A percentile compares a stretch with the other conserved stretches of the same genome.
Evolutionary conservation across 2,113 vertebrate species (phyloP).

Genomic region (Cryptotis parvus): DNA sequence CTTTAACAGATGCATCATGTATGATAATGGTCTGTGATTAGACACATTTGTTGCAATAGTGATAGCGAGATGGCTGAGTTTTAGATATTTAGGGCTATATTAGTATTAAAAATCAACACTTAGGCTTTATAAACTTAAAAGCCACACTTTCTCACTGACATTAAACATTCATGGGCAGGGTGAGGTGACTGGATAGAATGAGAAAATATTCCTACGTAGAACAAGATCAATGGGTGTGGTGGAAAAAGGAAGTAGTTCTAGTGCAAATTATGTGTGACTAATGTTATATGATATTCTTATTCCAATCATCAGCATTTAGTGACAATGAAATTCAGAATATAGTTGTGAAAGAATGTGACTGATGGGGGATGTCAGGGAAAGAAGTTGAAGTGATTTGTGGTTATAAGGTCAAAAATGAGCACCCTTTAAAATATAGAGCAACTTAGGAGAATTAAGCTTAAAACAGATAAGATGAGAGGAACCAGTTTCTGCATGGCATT

Average conservation of each 20-base stretch:
- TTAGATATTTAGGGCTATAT: not conserved
- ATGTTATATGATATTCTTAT: not conserved
- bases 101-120: not conserved
- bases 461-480: conserved; percentile 84
- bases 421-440: conserved; percentile 79
- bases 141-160: not conserved
- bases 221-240: not conserved
- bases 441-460: conserved; percentile 85
- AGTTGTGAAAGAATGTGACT: not conserved
- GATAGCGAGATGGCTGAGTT: not conserved
- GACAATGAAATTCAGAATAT: not conserved
- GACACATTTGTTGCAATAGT: not conserved
- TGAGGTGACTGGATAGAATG: not conserved
- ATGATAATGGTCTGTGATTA: not conserved
- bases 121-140: not conserved
- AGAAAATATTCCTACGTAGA: not conserved
- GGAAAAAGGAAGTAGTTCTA: not conserved
- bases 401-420: conserved; percentile 10
- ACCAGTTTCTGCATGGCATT: conserved; percentile 87
- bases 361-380: not conserved
- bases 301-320: not conserved
- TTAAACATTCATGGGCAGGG: not conserved
- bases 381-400: not conserved
- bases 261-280: not conserved
- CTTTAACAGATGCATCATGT: not conserved